phyloP scores from a whole-genome alignment of 2,888 invertebrate genomes.

The Oligia strigilis region DNA sequence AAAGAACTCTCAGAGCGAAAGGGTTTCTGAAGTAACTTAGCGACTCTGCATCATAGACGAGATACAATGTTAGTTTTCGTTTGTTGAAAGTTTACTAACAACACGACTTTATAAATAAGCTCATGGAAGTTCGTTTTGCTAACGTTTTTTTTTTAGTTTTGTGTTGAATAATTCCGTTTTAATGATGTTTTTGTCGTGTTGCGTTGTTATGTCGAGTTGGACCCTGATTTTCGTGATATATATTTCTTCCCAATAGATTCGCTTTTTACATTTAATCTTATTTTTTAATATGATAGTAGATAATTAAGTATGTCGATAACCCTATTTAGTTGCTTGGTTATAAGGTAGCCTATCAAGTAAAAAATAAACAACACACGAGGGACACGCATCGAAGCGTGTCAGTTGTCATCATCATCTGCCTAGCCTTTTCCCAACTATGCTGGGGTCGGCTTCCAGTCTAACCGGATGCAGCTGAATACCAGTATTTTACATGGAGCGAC shows the following conservation, averaged over 20 bases:
- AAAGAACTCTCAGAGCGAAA: constrained; percentile 53
- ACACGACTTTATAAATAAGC: constrained; percentile 55
- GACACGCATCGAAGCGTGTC: neutral
- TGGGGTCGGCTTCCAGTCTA: too few relatives aligned
- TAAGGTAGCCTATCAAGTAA: too few relatives aligned
- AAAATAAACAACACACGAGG: neutral
- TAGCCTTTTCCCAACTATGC: too few relatives aligned
- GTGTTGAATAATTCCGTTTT: constrained; percentile 7
- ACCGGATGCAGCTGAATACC: too few relatives aligned
- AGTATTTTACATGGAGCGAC: too few relatives aligned
- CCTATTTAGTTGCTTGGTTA: too few relatives aligned
- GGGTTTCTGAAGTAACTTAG: constrained; percentile 52
- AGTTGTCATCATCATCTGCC: too few relatives aligned
- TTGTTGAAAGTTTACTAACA: constrained; percentile 44
- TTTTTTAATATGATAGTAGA: too few relatives aligned
- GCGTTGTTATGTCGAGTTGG: neutral
- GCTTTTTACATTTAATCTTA: too few relatives aligned
- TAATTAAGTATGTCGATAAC: too few relatives aligned
- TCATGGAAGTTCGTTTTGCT: constrained; percentile 26
- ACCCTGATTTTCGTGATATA: neutral
- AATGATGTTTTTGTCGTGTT: constrained; percentile 13
- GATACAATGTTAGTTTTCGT: constrained; percentile 45
- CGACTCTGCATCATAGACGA: constrained; percentile 49
- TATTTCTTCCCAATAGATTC: neutral
- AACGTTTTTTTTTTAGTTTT: neutral